These are phyloP conservation scores for Choristoneura fumiferana DNA, from an alignment of 1,140 invertebrate species.

Conservation along the genomic window DNA sequence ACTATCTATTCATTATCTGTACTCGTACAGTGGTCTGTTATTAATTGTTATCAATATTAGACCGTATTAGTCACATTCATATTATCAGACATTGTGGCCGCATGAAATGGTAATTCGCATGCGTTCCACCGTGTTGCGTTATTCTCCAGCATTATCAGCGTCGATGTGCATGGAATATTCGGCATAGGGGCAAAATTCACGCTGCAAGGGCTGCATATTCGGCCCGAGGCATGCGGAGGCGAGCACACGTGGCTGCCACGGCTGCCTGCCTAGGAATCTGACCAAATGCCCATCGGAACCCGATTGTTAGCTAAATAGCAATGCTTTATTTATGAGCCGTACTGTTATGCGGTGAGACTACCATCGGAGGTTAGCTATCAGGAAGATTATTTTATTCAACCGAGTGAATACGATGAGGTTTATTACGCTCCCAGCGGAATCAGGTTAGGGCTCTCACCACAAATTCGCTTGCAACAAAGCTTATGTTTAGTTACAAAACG, in stretches of 20 bases:
- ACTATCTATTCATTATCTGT: not conserved
- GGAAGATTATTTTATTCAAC: constrained; percentile 26
- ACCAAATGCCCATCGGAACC: constrained; percentile 72
- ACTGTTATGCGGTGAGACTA: constrained; percentile 29
- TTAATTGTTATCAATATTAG: constrained; percentile 29
- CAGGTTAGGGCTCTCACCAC: not conserved
- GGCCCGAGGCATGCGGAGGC: constrained; percentile 65
- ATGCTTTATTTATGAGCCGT: constrained; percentile 66
- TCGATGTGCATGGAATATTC: constrained; percentile 68
- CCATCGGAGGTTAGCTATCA: constrained; percentile 23
- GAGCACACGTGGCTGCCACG: constrained; percentile 70
- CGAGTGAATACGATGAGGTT: not conserved
- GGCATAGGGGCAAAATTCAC: constrained; percentile 66
- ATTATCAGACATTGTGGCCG: not conserved
- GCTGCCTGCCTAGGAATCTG: constrained; percentile 68
- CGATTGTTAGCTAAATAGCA: constrained; percentile 71
- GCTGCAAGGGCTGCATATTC: constrained; percentile 65
- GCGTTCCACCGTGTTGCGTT: constrained; percentile 46
- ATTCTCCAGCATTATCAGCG: constrained; percentile 56
- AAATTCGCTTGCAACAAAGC: constrained; percentile 23
- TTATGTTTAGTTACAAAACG: constrained; percentile 35
- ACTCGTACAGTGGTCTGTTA: constrained; percentile 2
- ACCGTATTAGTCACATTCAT: constrained; percentile 26
- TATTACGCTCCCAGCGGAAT: not conserved
- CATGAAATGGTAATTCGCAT: constrained; percentile 37